Evolutionary conservation across 2,797 vertebrate species (phyloP).

Genomic region (Astyanax mexicanus): DNA sequence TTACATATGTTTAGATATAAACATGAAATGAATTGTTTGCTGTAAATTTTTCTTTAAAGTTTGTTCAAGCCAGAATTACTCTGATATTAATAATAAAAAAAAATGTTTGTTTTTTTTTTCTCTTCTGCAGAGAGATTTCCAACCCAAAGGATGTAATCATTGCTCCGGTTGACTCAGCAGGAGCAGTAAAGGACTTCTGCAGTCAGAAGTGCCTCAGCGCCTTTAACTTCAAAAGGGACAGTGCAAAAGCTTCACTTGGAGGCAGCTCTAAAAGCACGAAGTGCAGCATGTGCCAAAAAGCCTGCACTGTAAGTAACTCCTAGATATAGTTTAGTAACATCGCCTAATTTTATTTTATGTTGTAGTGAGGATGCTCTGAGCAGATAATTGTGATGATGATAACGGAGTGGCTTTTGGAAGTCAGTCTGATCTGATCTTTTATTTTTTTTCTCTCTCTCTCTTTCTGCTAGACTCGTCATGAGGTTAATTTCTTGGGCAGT

Average conservation of each 20-base stretch:
- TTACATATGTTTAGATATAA: no score
- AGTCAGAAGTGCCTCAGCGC: slow-evolving; percentile 88
- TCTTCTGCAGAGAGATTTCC: slow-evolving; percentile 81
- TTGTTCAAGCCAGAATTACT: background rate
- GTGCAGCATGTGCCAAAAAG: slow-evolving; percentile 93
- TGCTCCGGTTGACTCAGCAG: slow-evolving; percentile 87
- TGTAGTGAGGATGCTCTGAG: background rate
- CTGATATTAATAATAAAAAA: background rate
- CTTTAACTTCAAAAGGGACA: slow-evolving; percentile 86
- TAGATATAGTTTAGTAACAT: background rate
- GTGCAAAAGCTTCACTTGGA: slow-evolving; percentile 57
- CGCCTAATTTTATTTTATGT: background rate
- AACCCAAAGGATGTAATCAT: slow-evolving; percentile 91
- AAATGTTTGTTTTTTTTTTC: no score
- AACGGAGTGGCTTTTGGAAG: no score
- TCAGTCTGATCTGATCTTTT: background rate
- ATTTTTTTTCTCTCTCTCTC: background rate
- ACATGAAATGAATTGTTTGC: no score
- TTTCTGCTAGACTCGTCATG: slow-evolving; percentile 86
- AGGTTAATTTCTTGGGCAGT: slow-evolving; percentile 89
- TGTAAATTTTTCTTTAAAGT: no score
- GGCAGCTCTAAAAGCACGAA: slow-evolving; percentile 66
- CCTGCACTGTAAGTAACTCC: slow-evolving; percentile 81
- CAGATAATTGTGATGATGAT: background rate
- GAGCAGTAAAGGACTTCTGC: slow-evolving; percentile 91